These are phyloP conservation scores for Schizotus pectinicornis DNA, from an alignment of 2,888 invertebrate genomes.

Conservation along the genomic window DNA sequence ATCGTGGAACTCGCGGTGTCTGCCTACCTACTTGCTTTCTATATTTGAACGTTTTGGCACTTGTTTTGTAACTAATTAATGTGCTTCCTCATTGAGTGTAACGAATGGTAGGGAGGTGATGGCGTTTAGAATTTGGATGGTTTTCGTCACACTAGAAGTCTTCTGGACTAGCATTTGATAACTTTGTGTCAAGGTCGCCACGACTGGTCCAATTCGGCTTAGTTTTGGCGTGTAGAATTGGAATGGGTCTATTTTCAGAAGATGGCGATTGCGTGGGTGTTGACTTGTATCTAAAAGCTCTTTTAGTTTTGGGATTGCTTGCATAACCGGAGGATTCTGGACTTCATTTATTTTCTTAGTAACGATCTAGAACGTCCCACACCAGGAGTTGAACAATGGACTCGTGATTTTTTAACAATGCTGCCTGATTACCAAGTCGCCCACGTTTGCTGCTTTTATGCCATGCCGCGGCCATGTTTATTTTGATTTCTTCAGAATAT, in stretches of 20 bases:
- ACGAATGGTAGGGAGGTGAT: too few relatives aligned
- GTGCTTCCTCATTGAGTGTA: constrained; percentile 5
- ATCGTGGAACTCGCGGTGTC: neutral
- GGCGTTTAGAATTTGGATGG: too few relatives aligned
- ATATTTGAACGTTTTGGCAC: neutral
- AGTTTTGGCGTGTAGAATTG: neutral
- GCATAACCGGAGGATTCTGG: too few relatives aligned
- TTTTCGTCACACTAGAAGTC: neutral
- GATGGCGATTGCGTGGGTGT: constrained; percentile 1
- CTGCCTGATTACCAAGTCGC: constrained; percentile 9
- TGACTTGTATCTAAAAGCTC: neutral
- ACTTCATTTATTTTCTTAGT: constrained; percentile 7
- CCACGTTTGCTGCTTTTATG: constrained; percentile 17
- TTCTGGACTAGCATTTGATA: neutral
- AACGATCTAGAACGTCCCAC: constrained; percentile 18
- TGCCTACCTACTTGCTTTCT: neutral
- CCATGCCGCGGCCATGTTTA: constrained; percentile 2
- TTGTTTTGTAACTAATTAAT: constrained; percentile 9
- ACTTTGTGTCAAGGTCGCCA: constrained; percentile 21
- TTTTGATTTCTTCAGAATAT: neutral
- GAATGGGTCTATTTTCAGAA: constrained; percentile 2
- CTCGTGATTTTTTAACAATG: constrained; percentile 18
- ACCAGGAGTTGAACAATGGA: constrained; percentile 12
- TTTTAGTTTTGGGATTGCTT: neutral
- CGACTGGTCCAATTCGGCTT: neutral